These are phyloP conservation scores for Camponotus floridanus DNA, from an alignment of 1,140 invertebrate genomes.

Conservation along the genomic window DNA sequence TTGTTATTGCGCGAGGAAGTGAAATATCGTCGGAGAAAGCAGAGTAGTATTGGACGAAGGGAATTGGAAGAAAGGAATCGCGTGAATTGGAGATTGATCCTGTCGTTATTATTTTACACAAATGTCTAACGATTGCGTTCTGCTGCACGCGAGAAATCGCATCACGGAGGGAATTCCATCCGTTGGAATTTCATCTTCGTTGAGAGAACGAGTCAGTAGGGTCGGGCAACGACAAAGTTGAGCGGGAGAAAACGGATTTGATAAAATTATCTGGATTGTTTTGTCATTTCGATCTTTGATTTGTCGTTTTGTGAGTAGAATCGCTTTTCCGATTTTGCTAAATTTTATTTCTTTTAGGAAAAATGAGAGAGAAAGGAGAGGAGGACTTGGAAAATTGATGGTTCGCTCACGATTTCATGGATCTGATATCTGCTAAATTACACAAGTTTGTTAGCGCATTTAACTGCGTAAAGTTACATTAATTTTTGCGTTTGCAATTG, in stretches of 20 bases:
- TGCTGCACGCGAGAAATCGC: neutral
- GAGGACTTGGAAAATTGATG: neutral
- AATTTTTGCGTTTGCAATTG: neutral
- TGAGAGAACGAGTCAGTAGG: neutral
- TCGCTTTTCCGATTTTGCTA: neutral
- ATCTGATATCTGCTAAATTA: conserved; percentile 13
- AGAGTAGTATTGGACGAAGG: neutral
- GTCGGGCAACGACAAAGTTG: neutral
- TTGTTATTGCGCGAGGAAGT: conserved; percentile 26
- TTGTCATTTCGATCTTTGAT: conserved; percentile 12
- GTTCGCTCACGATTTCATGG: neutral
- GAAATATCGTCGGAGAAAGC: conserved; percentile 27
- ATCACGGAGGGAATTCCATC: conserved; percentile 15
- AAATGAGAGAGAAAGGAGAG: neutral
- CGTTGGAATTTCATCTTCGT: conserved; percentile 10
- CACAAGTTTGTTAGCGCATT: neutral
- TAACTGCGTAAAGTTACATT: conserved; percentile 10
- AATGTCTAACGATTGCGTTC: neutral
- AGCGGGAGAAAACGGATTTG: neutral
- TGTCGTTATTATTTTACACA: conserved; percentile 31
- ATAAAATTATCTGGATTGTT: conserved; percentile 39
- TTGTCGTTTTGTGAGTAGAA: neutral
- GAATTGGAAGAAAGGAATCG: neutral
- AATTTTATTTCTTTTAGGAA: conserved; percentile 3
- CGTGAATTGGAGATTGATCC: neutral